Base-by-base conservation (phyloP, 2,888 invertebrate species). In the Spilosoma lubricipeda region DNA sequence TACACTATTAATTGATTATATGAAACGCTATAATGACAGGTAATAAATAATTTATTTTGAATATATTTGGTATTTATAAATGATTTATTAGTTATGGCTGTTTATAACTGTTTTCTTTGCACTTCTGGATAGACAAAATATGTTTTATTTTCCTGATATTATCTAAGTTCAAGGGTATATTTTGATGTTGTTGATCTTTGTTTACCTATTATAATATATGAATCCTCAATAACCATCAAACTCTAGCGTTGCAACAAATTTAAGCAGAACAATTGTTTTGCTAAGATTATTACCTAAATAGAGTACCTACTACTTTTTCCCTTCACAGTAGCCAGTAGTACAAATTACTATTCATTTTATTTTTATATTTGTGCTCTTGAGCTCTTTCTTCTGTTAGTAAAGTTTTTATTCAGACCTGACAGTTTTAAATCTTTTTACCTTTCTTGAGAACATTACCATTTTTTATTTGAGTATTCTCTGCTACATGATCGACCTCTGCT, bases 1-100 rank as follows among this genome's bases (percentile, higher is more conserved):
- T n/a, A 76, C 27, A 76, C 77, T 79, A 80, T 88, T 88, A 91
- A 93, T 93, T 93, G 90, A 94, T 94, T 92, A 90, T 82, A 83
- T 86, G 88, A 88, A 89, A 87, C 86, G 87, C 83, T 83, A 85
- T 89, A 92, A 91, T 91, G 94, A 92, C 93, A 93, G 93, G 88
- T 86, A 89, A 92, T 93, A 92, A 91, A 92, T 92, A 90, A 88
- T 86, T 86, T 86, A 86, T 88, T 85, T 82, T 77, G 76, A 86
- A 82, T 80, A 81, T 77, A 81, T 45, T 45, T 80, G 78, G 83
- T 87, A 84, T 84, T 77, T 56, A 68, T 67, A 59, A 80, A 77
- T 87, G 85, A 82, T 86, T 89, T 86, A 89, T 88, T 87, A 86
- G 86, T 86, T 86, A 77, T 77, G 42, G 20, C 65, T 8, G 33